Percentiles rank a stretch among this genome's conserved stretches.
Evolutionary conservation across 2,113 vertebrate species (phyloP).

Genomic region (Illadopsis cleaveri): DNA sequence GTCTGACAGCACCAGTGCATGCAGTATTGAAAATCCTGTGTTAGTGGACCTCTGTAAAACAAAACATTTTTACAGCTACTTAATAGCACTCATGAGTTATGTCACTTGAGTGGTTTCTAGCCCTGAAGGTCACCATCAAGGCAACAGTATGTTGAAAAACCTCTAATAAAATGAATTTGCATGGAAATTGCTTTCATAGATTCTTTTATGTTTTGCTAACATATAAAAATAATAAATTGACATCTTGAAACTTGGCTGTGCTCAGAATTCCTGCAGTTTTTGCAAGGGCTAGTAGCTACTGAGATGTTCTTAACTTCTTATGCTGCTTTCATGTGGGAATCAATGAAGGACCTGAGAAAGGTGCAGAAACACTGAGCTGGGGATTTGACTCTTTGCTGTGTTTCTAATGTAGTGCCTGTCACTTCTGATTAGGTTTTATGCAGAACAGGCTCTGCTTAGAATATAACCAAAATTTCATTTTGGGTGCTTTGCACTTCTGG

Average conservation of each 20-base stretch:
- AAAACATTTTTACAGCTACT: neutral
- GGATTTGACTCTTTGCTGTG: neutral
- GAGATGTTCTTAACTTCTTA: neutral
- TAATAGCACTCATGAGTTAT: neutral
- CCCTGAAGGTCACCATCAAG: neutral
- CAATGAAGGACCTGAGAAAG: neutral
- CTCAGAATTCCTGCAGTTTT: neutral
- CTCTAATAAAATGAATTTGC: neutral
- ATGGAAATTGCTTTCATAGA: neutral
- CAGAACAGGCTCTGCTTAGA: neutral
- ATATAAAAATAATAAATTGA: neutral
- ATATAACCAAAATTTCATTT: neutral
- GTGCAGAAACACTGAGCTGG: neutral
- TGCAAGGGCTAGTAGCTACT: neutral
- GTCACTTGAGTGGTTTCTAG: neutral
- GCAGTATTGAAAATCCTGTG: neutral
- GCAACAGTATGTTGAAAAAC: neutral
- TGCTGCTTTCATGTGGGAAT: neutral
- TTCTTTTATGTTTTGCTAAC: neutral
- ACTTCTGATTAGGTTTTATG: neutral
- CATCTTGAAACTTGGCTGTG: neutral
- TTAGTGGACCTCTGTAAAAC: neutral
- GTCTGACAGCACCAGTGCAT: neutral
- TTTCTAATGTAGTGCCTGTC: neutral
- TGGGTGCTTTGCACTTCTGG: neutral